Percentiles rank a stretch among this genome's conserved stretches.
phyloP scores from a whole-genome alignment of 2,797 vertebrate species.

The Hozukius guyotensis region DNA sequence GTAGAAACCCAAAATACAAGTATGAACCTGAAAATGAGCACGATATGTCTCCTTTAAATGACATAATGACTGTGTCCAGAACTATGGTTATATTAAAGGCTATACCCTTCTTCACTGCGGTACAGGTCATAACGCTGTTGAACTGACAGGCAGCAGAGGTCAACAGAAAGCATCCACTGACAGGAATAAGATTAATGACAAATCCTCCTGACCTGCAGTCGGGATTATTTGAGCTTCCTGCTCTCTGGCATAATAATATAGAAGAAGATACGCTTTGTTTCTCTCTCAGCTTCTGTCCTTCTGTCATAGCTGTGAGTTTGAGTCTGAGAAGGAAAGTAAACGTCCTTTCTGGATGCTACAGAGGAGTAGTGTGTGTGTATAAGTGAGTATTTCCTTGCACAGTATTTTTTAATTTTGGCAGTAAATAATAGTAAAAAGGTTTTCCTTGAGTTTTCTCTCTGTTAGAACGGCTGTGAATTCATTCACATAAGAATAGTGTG shows the following conservation, averaged over 20 bases:
- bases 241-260: background rate
- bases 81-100: background rate
- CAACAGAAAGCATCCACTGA: slow-evolving; percentile 6
- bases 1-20: too few relatives aligned
- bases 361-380: background rate
- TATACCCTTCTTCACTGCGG: background rate
- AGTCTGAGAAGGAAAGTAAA: background rate
- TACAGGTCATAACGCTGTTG: background rate
- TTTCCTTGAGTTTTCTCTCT: background rate
- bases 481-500: slow-evolving; percentile 41
- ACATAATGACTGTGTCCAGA: background rate
- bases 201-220: background rate
- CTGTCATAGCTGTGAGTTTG: background rate
- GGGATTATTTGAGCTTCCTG: background rate
- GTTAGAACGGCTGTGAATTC: slow-evolving; percentile 15
- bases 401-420: background rate
- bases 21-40: too few relatives aligned
- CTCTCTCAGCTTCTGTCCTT: background rate
- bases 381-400: background rate
- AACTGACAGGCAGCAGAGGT: background rate
- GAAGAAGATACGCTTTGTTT: slow-evolving; percentile 1
- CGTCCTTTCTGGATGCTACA: background rate
- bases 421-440: background rate
- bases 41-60: background rate
- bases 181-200: slow-evolving; percentile 10